These are phyloP conservation scores for Crocodylus rhombifer DNA, from an alignment of 2,797 vertebrate genomes.

Conservation along the genomic window DNA sequence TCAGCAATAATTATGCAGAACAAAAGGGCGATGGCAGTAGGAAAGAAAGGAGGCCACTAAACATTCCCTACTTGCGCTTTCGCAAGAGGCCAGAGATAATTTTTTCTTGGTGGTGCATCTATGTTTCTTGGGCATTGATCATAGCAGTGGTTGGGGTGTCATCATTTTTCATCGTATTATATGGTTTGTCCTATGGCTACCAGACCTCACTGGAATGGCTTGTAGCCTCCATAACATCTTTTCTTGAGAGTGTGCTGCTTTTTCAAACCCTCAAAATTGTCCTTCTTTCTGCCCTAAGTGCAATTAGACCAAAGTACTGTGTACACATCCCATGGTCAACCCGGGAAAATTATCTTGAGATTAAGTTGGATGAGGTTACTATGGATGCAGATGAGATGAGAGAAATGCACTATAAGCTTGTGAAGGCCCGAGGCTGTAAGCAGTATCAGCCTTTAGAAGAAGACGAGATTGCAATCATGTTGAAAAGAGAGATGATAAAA, in stretches of 20 bases:
- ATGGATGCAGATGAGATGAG: neutral
- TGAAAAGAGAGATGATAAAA: constrained; percentile 41
- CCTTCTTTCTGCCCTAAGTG: constrained; percentile 24
- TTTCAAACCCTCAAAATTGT: constrained; percentile 61
- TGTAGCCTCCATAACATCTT: constrained; percentile 65
- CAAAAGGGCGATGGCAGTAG: rapidly evolving
- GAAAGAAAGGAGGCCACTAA: neutral
- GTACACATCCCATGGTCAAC: constrained; percentile 67
- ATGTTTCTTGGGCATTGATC: constrained; percentile 65
- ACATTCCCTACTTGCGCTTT: neutral
- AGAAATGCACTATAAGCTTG: neutral
- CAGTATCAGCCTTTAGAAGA: constrained; percentile 70
- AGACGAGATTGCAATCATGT: constrained; percentile 53
- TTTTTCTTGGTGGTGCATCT: constrained; percentile 25
- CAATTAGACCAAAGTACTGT: constrained; percentile 35
- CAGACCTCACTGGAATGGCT: constrained; percentile 78
- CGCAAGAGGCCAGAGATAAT: rapidly evolving
- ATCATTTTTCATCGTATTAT: constrained; percentile 75
- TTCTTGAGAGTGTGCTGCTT: constrained; percentile 65
- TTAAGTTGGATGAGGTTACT: neutral
- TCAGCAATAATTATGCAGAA: neutral
- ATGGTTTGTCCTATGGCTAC: constrained; percentile 77
- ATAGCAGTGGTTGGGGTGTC: constrained; percentile 38
- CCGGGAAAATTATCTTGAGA: constrained; percentile 21
- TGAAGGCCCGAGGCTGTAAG: neutral